Base-by-base conservation (phyloP, 2,888 invertebrate species). In the Oligia strigilis region DNA sequence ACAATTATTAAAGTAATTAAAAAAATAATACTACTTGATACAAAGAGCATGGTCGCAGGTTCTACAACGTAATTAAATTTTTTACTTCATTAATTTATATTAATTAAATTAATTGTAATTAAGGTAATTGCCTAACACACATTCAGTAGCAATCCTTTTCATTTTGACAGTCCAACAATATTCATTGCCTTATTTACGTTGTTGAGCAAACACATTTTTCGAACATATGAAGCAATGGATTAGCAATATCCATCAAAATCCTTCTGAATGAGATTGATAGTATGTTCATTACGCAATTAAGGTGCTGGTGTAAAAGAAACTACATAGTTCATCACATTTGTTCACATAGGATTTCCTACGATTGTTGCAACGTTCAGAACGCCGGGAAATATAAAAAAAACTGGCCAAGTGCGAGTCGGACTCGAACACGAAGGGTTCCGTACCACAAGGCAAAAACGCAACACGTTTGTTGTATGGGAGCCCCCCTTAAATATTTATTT, bases 281-380 rank as follows among this genome's bases (percentile, higher is more conserved):
- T 17, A 6, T 52, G 17, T 49, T 46, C 1, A 9, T 49, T 52
- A 17, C 52, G 5, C 52, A 52, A 52, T 17, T 17, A 1, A 0
- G 52, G 52, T 19, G 6, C 55, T 55, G 8, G 8, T 23, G 11
- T 67, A 52, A 69, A 14, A 43, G 1, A 29, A 78, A 43, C 43
- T 52, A 29, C 29, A 29, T 29, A 58, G 9, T 65, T 60, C 52
- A 65, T 3, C 29, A 60, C 0, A 29, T 72, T 64, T 23, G 49
- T 80, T 70, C 55, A 81, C 62, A 81, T 36, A 46, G 67, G 71
- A 85, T 81, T 72, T 83, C 81, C 67, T 43, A 64, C 17, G 4
- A 29, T 1, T 17, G 5, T 80, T 46, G 75, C 65, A 73, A 55
- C 3, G n/a, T 19, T 43, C 11, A 36, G 65, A 69, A 73, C 9